phyloP scores from a whole-genome alignment of 2,888 invertebrate species.

The Ochropacha duplaris region DNA sequence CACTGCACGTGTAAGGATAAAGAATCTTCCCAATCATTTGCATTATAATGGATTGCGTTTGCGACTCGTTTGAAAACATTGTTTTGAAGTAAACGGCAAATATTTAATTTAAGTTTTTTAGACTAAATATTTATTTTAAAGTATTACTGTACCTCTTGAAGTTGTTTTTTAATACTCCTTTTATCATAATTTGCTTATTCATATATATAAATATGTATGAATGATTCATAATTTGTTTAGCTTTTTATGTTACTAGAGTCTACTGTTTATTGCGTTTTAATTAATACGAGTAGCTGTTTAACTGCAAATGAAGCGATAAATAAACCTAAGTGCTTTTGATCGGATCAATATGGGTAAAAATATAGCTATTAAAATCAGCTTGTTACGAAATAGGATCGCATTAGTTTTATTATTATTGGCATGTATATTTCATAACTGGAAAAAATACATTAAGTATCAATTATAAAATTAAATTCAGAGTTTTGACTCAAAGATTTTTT shows the following conservation, averaged over 20 bases:
- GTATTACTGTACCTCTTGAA: background rate
- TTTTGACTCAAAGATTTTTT: too few species aligned
- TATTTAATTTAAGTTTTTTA: conserved; percentile 2
- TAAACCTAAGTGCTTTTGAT: background rate
- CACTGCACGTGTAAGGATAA: conserved; percentile 22
- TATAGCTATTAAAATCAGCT: background rate
- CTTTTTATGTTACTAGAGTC: background rate
- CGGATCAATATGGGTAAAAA: background rate
- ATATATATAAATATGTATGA: background rate
- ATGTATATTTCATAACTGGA: too few species aligned
- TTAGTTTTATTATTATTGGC: too few species aligned
- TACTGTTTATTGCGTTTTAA: background rate
- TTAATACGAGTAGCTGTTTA: background rate
- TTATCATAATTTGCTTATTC: too few species aligned
- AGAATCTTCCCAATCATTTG: conserved; percentile 41
- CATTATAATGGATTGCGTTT: conserved; percentile 48
- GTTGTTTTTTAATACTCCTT: too few species aligned
- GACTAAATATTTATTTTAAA: background rate
- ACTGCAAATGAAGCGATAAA: background rate
- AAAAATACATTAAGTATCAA: too few species aligned
- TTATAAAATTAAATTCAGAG: too few species aligned
- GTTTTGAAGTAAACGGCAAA: conserved; percentile 22
- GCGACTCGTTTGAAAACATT: conserved; percentile 48
- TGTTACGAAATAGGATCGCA: too few species aligned
- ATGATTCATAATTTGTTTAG: background rate